phyloP scores from a whole-genome alignment of 53 echinoderm and acorn worm genomes.

The Zoroaster sp. region DNA sequence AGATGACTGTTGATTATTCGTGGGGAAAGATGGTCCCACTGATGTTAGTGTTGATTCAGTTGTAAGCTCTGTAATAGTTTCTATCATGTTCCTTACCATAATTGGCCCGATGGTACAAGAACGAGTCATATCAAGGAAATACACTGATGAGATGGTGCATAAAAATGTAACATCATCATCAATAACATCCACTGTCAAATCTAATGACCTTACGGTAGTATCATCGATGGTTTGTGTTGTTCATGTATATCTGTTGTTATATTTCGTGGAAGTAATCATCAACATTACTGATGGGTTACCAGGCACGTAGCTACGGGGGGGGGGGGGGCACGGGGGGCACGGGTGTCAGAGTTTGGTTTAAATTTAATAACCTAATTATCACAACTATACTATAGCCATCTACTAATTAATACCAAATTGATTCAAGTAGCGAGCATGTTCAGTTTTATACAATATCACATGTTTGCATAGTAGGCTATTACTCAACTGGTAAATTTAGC shows the following conservation, averaged over 20 bases:
- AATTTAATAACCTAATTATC: no score
- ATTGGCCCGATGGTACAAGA: not conserved
- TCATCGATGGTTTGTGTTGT: not conserved
- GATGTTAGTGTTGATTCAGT: not conserved
- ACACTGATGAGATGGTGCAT: not conserved
- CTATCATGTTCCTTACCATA: not conserved
- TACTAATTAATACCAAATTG: no score
- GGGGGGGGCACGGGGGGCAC: no score
- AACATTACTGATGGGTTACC: conserved; percentile 21
- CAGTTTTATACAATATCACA: no score
- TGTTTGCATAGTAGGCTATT: no score
- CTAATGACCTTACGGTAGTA: not conserved
- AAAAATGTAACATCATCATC: not conserved
- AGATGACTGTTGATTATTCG: not conserved
- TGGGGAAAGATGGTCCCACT: no score
- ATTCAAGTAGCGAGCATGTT: no score
- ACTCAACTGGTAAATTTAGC: no score
- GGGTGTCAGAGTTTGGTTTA: no score
- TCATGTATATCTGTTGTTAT: not conserved
- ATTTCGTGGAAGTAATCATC: not conserved
- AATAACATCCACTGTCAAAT: not conserved
- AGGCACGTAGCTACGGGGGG: no score
- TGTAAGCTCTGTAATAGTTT: not conserved
- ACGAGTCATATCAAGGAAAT: not conserved
- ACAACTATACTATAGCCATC: no score